Evolutionary conservation across 2,113 vertebrate species (phyloP).

Genomic region (Ifrita kowaldi): DNA sequence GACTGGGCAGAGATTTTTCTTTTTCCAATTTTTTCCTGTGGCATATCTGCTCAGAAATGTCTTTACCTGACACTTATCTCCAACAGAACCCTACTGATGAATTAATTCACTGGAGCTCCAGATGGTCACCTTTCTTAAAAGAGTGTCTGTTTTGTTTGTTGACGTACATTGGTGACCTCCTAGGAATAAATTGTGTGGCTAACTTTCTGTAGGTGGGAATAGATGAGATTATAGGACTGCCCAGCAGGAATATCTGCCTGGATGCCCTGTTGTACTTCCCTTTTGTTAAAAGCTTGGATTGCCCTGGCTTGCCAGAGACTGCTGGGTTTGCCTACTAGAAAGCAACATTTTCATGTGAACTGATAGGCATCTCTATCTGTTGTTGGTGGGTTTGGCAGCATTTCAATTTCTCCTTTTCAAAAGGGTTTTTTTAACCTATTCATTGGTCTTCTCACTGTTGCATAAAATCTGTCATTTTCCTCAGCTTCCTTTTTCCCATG

Average conservation of each 20-base stretch:
- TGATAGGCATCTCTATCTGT: not conserved
- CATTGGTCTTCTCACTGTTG: not conserved
- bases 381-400: not conserved
- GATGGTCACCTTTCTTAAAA: not conserved
- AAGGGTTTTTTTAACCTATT: not conserved
- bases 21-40: not conserved
- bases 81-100: rapidly evolving
- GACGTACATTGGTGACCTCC: rapidly evolving
- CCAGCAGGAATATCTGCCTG: not conserved
- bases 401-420: not conserved
- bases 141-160: not conserved
- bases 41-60: not conserved
- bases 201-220: not conserved
- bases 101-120: not conserved
- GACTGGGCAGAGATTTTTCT: not conserved
- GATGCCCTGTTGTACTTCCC: not conserved
- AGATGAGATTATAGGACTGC: not conserved
- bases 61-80: not conserved
- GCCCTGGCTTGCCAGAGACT: not conserved
- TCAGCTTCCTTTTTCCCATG: not conserved
- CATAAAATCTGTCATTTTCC: not conserved
- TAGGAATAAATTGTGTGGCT: not conserved
- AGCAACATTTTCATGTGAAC: not conserved
- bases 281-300: not conserved
- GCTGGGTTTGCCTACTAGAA: not conserved